A percentile compares a stretch with the other conserved stretches of the same genome.
phyloP scores from a whole-genome alignment of 2,113 vertebrate genomes.

The Entosphenus tridentatus region DNA sequence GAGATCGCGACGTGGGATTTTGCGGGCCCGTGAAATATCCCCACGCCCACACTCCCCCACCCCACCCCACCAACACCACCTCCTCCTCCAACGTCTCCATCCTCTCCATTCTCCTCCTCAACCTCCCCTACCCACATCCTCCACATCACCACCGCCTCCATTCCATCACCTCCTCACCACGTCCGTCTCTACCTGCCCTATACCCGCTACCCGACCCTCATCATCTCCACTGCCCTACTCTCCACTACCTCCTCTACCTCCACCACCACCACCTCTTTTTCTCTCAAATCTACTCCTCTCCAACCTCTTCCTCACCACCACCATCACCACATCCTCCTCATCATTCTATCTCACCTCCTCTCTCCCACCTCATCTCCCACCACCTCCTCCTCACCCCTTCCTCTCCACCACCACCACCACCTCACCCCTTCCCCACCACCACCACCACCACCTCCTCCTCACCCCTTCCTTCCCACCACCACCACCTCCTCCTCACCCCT shows the following conservation, averaged over 20 bases:
- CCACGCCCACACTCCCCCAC: neutral
- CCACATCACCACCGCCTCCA: no score
- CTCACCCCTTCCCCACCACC: no score
- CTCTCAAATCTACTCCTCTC: neutral
- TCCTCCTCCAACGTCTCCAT: neutral
- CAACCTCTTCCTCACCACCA: no score
- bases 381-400: neutral
- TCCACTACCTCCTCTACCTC: neutral
- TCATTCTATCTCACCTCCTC: neutral
- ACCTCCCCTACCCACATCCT: no score
- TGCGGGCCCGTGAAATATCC: no score
- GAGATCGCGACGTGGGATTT: no score
- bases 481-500: neutral
- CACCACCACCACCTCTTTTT: neutral
- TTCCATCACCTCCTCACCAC: slow-evolving; percentile 9
- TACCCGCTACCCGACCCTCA: no score
- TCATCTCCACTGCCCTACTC: neutral
- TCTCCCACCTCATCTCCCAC: neutral
- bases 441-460: no score
- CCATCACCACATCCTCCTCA: no score
- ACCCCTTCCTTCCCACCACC: neutral
- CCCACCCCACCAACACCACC: neutral
- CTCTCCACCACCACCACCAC: neutral
- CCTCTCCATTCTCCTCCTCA: neutral
- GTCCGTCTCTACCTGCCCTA: neutral